These are phyloP conservation scores for Parauchenoglanis punctatus DNA, from an alignment of 2,797 vertebrate species.

Conservation along the genomic window DNA sequence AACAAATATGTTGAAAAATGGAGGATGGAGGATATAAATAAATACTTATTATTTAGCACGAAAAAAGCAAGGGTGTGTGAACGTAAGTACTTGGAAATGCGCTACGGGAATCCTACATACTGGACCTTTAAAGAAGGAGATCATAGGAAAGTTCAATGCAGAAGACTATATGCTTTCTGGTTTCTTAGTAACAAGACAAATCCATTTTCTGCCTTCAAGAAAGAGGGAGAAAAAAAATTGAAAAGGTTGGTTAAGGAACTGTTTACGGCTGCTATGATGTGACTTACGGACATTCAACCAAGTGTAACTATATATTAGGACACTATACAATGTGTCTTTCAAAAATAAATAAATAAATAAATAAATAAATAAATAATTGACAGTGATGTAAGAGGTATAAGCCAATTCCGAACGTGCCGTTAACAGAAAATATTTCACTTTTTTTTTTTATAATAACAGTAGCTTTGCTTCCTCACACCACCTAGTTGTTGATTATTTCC, in stretches of 20 bases:
- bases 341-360: background rate
- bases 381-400: background rate
- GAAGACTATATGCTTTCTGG: too few species aligned
- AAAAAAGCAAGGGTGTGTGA: too few species aligned
- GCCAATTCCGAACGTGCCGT: background rate
- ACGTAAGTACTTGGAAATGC: too few species aligned
- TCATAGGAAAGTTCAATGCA: background rate
- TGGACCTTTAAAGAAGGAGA: background rate
- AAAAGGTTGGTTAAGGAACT: too few species aligned
- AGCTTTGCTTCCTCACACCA: background rate
- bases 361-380: background rate
- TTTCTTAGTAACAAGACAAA: too few species aligned
- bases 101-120: too few species aligned
- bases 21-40: too few species aligned
- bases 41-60: too few species aligned
- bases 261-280: background rate
- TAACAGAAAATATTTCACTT: background rate
- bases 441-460: background rate
- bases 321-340: background rate
- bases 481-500: background rate
- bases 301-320: background rate
- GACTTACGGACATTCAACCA: background rate
- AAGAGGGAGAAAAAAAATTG: too few species aligned
- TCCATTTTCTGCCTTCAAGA: too few species aligned
- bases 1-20: too few species aligned